Evolutionary conservation across 2,797 vertebrate species (phyloP), one percentile per base, ranked within the genome.

Genomic region (Stomatorhinus walkeri): DNA sequence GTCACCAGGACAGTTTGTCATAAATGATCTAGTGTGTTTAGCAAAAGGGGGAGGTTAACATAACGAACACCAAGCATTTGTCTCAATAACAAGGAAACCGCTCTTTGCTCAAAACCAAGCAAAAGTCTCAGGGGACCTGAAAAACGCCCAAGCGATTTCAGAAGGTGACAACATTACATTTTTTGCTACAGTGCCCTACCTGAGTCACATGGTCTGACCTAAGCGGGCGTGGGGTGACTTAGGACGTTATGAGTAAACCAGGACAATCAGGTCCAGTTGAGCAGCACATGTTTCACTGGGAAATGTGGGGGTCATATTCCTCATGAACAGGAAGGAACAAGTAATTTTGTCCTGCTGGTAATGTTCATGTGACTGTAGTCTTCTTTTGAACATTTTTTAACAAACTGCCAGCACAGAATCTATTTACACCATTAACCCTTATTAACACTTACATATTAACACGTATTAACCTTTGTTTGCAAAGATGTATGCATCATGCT

Each of bases 161-260:
- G 40, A 79, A 79, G 83, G 48, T 52, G 46, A 85, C n/a, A 85
- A 9, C 14, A 28, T 85, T 9, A 85, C 24, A 28, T 85, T 54
- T 46, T 46, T 85, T 51, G 83, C 46, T 16, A 85, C 10, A 22
- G 8, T 85, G 43, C 83, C 48, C 83, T 85, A 16, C 46, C 16
- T 85, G 46, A 85, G 43, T 85, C 83, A 85, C 48, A 24, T 28
- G 83, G 76, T 79, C 32, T 79, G 76, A 79, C 76, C 76, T 79
- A 46, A 79, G 12, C 48, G 0, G 24, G 19, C 22, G 24, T 52
- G 83, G 46, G 46, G 49, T 51, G 83, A 51, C 46, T 52, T 85
- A 28, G 36, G n/a, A 85, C 10, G 22, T 6, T 52, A 14, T 51
- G 46, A 16, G 22, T 52, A 51, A 85, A 51, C 83, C 49, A 85